Conservation (phyloP, 1,140 invertebrate genomes). For the Conus betulinus region DNA sequence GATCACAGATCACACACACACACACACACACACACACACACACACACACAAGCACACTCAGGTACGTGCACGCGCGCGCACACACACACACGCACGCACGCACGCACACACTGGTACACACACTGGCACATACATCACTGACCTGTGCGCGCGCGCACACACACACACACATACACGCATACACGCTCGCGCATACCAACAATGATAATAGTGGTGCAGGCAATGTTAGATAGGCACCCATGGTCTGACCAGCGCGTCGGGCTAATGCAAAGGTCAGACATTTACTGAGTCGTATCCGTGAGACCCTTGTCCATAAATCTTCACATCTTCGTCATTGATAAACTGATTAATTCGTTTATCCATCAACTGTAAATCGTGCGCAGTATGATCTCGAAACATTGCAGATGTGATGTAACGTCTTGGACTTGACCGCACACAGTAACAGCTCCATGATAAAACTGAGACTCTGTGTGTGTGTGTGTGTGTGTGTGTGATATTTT, state of each 20-base stretch:
- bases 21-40: neutral
- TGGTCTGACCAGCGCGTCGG: too few species aligned
- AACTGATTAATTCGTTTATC: too few species aligned
- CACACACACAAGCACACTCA: neutral
- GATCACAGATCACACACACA: too few species aligned
- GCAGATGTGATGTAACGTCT: too few species aligned
- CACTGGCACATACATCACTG: too few species aligned
- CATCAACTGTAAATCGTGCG: neutral
- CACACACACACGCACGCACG: neutral
- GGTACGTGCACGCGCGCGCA: neutral
- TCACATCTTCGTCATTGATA: neutral
- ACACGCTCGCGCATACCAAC: neutral
- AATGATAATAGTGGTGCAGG: neutral
- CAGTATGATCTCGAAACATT: too few species aligned
- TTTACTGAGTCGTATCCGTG: neutral
- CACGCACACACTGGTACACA: neutral
- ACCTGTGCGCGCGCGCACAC: too few species aligned
- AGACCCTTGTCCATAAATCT: neutral
- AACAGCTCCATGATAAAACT: neutral
- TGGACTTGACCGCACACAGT: too few species aligned
- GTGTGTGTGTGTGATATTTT: neutral
- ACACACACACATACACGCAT: neutral
- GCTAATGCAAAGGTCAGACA: too few species aligned
- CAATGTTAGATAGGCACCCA: too few species aligned
- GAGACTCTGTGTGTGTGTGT: neutral